Percentiles rank a stretch among this genome's conserved stretches.
Conservation (phyloP, 2,888 invertebrate genomes). For the Drosophila nigritarsus region DNA sequence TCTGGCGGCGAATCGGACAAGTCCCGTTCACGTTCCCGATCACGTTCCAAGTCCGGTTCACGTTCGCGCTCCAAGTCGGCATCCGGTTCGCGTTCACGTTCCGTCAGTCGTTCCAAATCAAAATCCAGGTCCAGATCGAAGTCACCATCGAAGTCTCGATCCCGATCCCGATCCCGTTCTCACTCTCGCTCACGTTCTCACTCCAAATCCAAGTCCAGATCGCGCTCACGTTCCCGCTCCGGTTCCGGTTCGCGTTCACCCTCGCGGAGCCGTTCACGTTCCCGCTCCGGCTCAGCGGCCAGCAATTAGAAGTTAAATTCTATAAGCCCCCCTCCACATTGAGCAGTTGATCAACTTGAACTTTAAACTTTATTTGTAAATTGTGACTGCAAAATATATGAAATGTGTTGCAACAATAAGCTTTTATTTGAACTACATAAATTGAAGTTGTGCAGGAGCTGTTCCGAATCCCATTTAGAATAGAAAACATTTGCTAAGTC, state of each 20-base stretch:
- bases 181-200: conserved; percentile 58
- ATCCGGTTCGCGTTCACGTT: conserved; percentile 51
- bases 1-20: conserved; percentile 75
- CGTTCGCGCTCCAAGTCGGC: conserved; percentile 66
- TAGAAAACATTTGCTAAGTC: conserved; percentile 10
- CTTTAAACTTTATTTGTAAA: not conserved
- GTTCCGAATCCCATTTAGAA: not conserved
- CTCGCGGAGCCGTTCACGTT: conserved; percentile 55
- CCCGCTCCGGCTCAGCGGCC: conserved; percentile 64
- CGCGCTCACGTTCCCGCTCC: conserved; percentile 41
- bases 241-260: conserved; percentile 77
- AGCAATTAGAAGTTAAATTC: conserved; percentile 48
- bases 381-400: conserved; percentile 30
- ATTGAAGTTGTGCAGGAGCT: not conserved
- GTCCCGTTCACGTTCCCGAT: conserved; percentile 67
- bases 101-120: conserved; percentile 49
- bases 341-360: conserved; percentile 12
- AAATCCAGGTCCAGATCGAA: conserved; percentile 60
- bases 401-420: conserved; percentile 15
- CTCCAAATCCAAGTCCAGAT: conserved; percentile 42
- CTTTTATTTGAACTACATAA: not conserved
- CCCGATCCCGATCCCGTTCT: conserved; percentile 37
- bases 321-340: not conserved
- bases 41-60: conserved; percentile 53
- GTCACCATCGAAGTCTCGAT: conserved; percentile 10